Percentiles rank a stretch among this genome's conserved stretches.
Evolutionary conservation across 2,797 vertebrate genomes (phyloP).

Genomic region (Scarus forsteni): DNA sequence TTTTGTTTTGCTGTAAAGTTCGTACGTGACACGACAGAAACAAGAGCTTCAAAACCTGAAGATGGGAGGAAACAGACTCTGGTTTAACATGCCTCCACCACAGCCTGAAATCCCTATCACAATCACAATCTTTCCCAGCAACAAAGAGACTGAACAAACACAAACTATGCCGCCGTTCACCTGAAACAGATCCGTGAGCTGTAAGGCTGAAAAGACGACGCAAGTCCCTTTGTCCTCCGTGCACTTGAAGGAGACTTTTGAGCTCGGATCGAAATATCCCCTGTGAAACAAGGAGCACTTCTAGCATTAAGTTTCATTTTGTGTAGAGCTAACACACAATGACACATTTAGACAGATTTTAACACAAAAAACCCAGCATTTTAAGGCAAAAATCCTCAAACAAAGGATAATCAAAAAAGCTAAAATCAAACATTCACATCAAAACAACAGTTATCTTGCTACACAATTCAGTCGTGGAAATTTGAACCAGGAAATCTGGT

Average conservation of each 20-base stretch:
- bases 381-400: not conserved
- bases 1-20: conserved; percentile 32
- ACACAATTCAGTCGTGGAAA: not conserved
- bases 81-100: conserved; percentile 13
- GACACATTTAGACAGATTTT: conserved; percentile 2
- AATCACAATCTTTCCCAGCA: conserved; percentile 20
- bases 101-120: conserved; percentile 13
- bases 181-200: conserved; percentile 43
- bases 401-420: too few relatives aligned
- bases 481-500: not conserved
- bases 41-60: conserved; percentile 24
- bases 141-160: conserved; percentile 34
- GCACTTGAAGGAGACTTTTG: conserved; percentile 59
- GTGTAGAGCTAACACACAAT: conserved; percentile 21
- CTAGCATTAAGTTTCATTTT: conserved; percentile 54
- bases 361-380: conserved; percentile 13
- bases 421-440: conserved; percentile 1
- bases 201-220: conserved; percentile 33
- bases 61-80: conserved; percentile 8
- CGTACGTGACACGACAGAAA: conserved; percentile 37
- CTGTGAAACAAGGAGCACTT: conserved; percentile 74
- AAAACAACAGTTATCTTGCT: not conserved
- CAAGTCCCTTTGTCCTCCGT: conserved; percentile 31
- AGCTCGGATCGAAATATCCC: conserved; percentile 24
- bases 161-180: conserved; percentile 14